Base-by-base conservation (phyloP, 23 tunicate species). In the Styela clava region DNA sequence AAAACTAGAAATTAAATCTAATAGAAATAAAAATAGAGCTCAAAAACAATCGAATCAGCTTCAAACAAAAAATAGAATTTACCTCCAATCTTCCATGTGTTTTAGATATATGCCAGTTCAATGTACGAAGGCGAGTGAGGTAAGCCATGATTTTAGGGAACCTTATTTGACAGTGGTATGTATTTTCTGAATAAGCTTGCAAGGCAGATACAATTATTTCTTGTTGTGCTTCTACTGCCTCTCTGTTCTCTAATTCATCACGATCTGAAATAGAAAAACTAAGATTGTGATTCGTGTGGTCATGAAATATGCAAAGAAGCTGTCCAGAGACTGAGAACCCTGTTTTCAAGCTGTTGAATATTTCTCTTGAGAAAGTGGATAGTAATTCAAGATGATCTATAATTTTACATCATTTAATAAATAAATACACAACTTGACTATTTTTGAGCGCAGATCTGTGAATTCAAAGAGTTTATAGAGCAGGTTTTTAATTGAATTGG, bases 71-170 rank as follows among this genome's bases (percentile, higher is more conserved):
- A 7, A 44, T 44, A 5, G 31, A 28, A 65, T 78, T 78, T 69
- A 91, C 97, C 84, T 91, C 83, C 64, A 91, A 83, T 72, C 81
- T 44, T 18, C 86, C 51, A 26, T 87, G 80, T 31, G 97, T 84
- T 35, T 83, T 68, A 0, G 92, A 81, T 62, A 91, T 88, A 2
- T 88, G 83, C 63, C 68, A 82, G 69, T 92, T 92, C 19, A 92
- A 65, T 3, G 89, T 92, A 61, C 97, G 74, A 64, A 92, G 68
- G 65, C 91, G 73, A 23, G 89, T 85, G 24, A 92, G 69, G 78
- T 88, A 92, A 9, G 85, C 24, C 88, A 87, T 92, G 0, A 92
- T 81, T 63, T 73, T 79, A 18, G 97, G 94, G 61, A 87, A 92
- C 3, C 97, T 78, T 31, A 77, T 69, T 65, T 83, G 88, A 20